These are phyloP conservation scores for Myanophis thanlyinensis DNA, from an alignment of 2,113 vertebrate species.

Conservation along the genomic window DNA sequence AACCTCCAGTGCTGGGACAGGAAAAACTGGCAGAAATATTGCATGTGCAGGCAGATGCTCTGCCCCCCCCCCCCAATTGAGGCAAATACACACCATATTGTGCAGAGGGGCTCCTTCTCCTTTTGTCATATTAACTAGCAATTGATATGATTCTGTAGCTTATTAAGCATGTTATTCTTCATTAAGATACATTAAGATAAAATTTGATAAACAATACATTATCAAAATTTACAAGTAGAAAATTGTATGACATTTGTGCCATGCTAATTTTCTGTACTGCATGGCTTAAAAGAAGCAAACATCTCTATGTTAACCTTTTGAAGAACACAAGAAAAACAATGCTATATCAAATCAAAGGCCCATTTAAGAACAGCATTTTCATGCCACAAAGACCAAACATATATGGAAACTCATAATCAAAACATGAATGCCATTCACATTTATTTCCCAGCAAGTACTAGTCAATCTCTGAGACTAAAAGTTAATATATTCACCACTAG, in stretches of 20 bases:
- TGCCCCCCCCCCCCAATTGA: no score
- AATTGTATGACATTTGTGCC: neutral
- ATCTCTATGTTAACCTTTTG: neutral
- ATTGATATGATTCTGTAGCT: neutral
- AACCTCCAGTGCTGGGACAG: slow-evolving; percentile 23
- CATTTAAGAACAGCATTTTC: neutral
- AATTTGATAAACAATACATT: neutral
- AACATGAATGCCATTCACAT: neutral
- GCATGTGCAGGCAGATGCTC: neutral
- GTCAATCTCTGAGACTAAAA: neutral
- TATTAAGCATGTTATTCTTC: neutral
- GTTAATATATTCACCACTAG: neutral
- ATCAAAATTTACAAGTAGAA: neutral
- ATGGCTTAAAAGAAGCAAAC: neutral
- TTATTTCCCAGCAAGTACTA: neutral
- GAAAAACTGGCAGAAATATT: neutral
- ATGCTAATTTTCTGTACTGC: neutral
- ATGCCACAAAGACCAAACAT: neutral
- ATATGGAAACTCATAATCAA: neutral
- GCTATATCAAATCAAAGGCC: neutral
- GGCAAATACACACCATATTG: neutral
- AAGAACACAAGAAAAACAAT: neutral
- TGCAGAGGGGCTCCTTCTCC: neutral
- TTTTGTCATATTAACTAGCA: neutral
- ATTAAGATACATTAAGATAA: neutral